Percentiles rank a stretch among this genome's conserved stretches.
phyloP scores from a whole-genome alignment of 2,113 vertebrate genomes.

The Terrapene triunguis region DNA sequence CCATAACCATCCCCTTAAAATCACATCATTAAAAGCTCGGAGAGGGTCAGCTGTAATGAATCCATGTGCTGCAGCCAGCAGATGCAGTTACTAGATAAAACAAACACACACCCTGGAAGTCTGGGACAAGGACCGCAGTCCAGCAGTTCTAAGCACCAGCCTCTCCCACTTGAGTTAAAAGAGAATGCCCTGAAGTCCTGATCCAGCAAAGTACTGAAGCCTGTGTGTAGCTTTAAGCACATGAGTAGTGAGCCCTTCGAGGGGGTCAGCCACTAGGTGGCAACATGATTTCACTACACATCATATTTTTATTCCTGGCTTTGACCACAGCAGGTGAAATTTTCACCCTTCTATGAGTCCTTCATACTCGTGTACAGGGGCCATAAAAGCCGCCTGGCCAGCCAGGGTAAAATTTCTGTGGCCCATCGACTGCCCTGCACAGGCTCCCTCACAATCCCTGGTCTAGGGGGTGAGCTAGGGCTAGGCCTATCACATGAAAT shows the following conservation, averaged over 20 bases:
- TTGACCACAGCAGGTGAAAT: background rate
- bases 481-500: no score
- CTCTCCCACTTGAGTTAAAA: background rate
- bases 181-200: background rate
- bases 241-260: background rate
- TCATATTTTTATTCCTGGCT: background rate
- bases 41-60: background rate
- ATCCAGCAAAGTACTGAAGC: background rate
- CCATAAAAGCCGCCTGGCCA: background rate
- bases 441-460: no score
- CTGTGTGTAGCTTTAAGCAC: background rate
- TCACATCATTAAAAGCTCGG: background rate
- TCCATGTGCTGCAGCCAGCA: rapidly evolving
- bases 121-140: background rate
- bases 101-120: background rate
- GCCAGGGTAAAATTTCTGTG: background rate
- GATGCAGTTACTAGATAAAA: background rate
- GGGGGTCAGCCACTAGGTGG: background rate
- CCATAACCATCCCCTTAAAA: background rate
- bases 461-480: no score
- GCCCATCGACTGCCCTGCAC: no score
- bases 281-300: background rate
- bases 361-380: no score
- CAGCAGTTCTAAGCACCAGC: background rate
- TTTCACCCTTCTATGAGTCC: background rate